phyloP scores from a whole-genome alignment of 2,113 vertebrate species.

The Oreotrochilus melanogaster region DNA sequence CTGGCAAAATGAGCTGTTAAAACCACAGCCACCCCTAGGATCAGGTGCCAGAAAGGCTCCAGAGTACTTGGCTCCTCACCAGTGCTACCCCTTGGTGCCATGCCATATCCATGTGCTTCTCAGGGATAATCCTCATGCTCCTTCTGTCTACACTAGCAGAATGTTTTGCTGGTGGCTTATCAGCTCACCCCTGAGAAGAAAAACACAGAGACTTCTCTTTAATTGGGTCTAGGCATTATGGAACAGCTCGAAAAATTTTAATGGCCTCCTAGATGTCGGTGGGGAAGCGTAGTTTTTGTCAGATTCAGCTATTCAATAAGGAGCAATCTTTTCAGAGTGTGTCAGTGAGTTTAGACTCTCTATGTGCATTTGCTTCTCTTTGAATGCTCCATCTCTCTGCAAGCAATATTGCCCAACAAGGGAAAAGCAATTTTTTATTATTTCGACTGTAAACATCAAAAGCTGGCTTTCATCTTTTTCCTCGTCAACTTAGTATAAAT shows the following conservation, averaged over 20 bases:
- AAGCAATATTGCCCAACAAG: conserved; percentile 39
- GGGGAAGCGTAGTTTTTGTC: conserved; percentile 63
- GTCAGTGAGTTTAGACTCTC: conserved; percentile 58
- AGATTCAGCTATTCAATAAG: conserved; percentile 64
- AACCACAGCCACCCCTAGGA: neutral
- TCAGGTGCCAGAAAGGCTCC: neutral
- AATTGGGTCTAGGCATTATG: conserved; percentile 48
- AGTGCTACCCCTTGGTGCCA: neutral
- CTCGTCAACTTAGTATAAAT: conserved; percentile 52
- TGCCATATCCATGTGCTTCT: neutral
- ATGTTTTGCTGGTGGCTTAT: neutral
- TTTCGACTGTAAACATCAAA: conserved; percentile 60
- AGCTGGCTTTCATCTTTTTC: conserved; percentile 47
- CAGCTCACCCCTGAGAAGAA: neutral
- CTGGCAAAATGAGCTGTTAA: neutral
- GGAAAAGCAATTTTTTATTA: conserved; percentile 40
- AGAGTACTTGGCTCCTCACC: neutral
- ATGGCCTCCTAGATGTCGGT: conserved; percentile 66
- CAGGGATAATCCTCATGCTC: neutral
- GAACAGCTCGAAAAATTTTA: conserved; percentile 74
- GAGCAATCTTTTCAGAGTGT: conserved; percentile 52
- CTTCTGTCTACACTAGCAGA: neutral
- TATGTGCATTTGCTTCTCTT: conserved; percentile 29
- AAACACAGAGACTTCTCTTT: conserved; percentile 46
- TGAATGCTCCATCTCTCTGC: conserved; percentile 34